These are phyloP conservation scores for Eulemur coronatus DNA, from an alignment of 2,797 vertebrate species.

Conservation along the genomic window DNA sequence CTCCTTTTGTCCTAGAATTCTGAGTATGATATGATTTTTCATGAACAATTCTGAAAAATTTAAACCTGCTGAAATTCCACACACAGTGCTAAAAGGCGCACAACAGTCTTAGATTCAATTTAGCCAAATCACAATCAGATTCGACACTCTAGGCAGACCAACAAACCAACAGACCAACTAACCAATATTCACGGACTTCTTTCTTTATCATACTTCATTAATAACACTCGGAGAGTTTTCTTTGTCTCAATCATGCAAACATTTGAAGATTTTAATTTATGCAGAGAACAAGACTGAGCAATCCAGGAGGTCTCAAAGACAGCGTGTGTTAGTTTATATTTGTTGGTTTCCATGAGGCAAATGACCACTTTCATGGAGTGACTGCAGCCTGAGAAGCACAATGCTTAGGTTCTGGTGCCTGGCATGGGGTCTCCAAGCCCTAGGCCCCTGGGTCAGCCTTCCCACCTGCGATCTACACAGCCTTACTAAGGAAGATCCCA, in stretches of 20 bases:
- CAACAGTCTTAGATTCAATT: slow-evolving; percentile 13
- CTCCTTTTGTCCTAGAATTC: slow-evolving; percentile 46
- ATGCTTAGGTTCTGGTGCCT: neutral
- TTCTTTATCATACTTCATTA: slow-evolving; percentile 1
- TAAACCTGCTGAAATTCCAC: slow-evolving; percentile 41
- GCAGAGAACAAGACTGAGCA: neutral
- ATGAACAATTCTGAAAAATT: slow-evolving; percentile 51
- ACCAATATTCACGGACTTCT: neutral
- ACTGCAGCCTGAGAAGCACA: neutral
- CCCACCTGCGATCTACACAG: neutral
- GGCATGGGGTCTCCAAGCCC: neutral
- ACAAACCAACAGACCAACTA: neutral
- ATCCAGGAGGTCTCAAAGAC: neutral
- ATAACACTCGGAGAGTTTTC: neutral
- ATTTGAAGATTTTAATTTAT: slow-evolving; percentile 40
- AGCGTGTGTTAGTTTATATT: neutral
- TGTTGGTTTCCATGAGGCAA: neutral
- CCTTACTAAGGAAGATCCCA: neutral
- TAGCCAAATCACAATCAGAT: slow-evolving; percentile 30
- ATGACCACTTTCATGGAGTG: neutral
- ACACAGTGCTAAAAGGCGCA: neutral
- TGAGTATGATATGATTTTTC: slow-evolving; percentile 3
- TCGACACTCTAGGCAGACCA: neutral
- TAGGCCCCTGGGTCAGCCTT: neutral
- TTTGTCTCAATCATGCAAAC: slow-evolving; percentile 28